A percentile compares a stretch with the other conserved stretches of the same genome.
phyloP scores from a whole-genome alignment of 1,140 invertebrate genomes.

The Aphaenogaster rudis region DNA sequence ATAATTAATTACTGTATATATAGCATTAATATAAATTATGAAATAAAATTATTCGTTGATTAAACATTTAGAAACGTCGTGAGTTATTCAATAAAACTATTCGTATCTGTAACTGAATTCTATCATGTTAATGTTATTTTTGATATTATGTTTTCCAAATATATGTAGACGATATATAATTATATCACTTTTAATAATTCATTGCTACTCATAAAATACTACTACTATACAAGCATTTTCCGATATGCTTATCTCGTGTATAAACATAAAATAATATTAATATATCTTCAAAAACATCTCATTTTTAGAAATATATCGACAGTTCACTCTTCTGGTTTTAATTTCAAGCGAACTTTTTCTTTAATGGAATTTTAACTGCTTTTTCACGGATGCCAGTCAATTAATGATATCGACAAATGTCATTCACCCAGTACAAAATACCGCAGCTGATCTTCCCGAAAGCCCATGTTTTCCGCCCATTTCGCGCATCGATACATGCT shows the following conservation, averaged over 20 bases:
- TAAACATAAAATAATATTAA: conserved; percentile 11
- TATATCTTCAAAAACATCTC: background rate
- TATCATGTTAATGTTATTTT: background rate
- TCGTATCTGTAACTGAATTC: background rate
- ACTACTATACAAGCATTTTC: background rate
- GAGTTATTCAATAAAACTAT: conserved; percentile 1
- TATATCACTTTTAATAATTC: conserved; percentile 3
- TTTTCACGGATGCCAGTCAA: conserved; percentile 14
- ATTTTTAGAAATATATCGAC: background rate
- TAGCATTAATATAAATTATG: conserved; percentile 2
- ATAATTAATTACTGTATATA: conserved; percentile 5
- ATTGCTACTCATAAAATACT: background rate
- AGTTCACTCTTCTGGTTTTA: background rate
- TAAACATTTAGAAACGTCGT: background rate
- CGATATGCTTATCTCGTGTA: background rate
- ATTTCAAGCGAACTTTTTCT: background rate
- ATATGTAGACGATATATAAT: background rate
- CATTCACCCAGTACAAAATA: background rate
- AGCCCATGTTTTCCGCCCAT: conserved; percentile 31
- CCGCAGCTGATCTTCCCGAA: background rate
- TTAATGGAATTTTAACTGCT: conserved; percentile 31
- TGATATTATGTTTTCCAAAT: background rate
- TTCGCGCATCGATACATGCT: conserved; percentile 12
- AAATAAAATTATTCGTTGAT: conserved; percentile 27
- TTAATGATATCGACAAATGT: conserved; percentile 24